Conservation (phyloP, 2,888 invertebrate species). For the Drosophila buzzatii region DNA sequence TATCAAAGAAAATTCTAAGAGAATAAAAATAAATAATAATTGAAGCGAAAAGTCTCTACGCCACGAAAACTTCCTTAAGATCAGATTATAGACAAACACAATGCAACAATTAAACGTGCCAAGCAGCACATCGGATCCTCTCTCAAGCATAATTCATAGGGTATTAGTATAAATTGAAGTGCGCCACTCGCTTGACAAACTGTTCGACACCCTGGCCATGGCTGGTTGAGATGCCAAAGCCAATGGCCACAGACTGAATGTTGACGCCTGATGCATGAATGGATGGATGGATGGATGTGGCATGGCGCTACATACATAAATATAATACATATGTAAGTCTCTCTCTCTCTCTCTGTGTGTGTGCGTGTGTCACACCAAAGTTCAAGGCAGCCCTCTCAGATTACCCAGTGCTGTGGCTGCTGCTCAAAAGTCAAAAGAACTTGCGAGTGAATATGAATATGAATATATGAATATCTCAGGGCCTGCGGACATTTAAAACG, state of each 20-base stretch:
- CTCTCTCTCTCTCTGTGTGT: neutral
- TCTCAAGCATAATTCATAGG: constrained; percentile 7
- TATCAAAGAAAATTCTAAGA: too few relatives aligned
- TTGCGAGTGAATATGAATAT: constrained; percentile 35
- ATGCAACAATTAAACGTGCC: neutral
- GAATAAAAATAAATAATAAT: too few relatives aligned
- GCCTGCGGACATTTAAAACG: constrained; percentile 70
- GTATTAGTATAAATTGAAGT: constrained; percentile 36
- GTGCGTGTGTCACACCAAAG: constrained; percentile 30
- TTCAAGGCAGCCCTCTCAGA: constrained; percentile 55
- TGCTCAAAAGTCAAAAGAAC: constrained; percentile 60
- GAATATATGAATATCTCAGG: constrained; percentile 20
- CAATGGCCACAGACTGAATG: constrained; percentile 65
- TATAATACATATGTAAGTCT: neutral
- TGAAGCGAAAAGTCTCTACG: neutral
- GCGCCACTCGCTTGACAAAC: constrained; percentile 65
- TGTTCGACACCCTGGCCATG: constrained; percentile 42
- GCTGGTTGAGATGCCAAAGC: constrained; percentile 69
- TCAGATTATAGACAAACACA: neutral
- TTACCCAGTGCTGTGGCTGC: constrained; percentile 8
- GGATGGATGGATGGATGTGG: constrained; percentile 36
- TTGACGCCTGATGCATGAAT: constrained; percentile 62
- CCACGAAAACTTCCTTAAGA: neutral
- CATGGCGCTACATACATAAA: constrained; percentile 14
- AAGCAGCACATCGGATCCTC: neutral